Base-by-base conservation (phyloP, 1,140 invertebrate species). In the Polypedilum vanderplanki region DNA sequence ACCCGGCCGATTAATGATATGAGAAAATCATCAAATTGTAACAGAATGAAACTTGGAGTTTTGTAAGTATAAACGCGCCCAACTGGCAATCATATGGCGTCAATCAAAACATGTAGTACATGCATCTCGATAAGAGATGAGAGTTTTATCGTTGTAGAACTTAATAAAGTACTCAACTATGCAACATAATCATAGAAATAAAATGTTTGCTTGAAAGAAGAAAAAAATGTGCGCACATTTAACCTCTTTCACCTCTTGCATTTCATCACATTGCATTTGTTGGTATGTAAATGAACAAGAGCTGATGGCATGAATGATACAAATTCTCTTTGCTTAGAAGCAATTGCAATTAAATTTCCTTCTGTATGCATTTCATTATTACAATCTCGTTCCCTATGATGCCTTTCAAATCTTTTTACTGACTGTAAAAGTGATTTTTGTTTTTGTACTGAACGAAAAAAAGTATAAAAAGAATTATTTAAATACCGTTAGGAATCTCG, bases 401-500 rank as follows among this genome's bases (percentile, higher is more conserved):
- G n/a, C n/a, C 46, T 57, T 57, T 57, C 46, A 57, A 57, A 57
- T 57, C 46, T n/a, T 15, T 57, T 57, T 12, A 12, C n/a, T n/a
- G 46, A 15, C 46, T 57, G 12, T 1, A 57, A 57, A 57, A 57
- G n/a, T 57, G 46, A 57, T 57, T 57, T 57, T 57, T n/a, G 46
- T 57, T 8, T 57, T 57, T 12, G 12, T 57, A 12, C 46, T 57
- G 46, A 57, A 33, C 24, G 24, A 33, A 33, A 33, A 33, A 33
- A 57, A 57, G n/a, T 57, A 57, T 57, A 12, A 57, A 57, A 20
- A 70, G 24, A 33, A 33, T 33, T 33, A 33, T 33, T 33, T 33
- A 33, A 18, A 5, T 70, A 70, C 65, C 65, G 65, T 70, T 70
- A 70, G 17, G 20, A 70, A 10, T 70, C 46, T 57, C n/a, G 46